Base-by-base conservation (phyloP, 2,113 vertebrate species). In the Tetraodon nigroviridis region DNA sequence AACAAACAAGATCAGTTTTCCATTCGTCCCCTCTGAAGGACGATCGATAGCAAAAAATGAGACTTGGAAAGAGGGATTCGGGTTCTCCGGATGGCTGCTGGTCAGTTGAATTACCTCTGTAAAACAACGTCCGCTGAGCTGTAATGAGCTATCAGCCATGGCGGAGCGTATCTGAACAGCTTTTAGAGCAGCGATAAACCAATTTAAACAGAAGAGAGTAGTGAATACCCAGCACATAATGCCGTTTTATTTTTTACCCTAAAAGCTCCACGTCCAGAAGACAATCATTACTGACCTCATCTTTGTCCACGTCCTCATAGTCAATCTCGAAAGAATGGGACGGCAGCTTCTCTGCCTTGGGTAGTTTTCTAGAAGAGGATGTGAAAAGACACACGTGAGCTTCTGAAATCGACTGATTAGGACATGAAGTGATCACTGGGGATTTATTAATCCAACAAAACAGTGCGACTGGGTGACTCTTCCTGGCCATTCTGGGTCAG, bases 311-410 rank as follows among this genome's bases (percentile, higher is more conserved):
- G 55, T 99, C 97, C 86, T 99, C 96, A 79, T 98, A 91, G 86
- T 99, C 97, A 2, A 98, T 92, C 91, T 99, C 97, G 84, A 99
- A 99, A 51, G 94, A 95, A 88, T 98, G 96, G 3, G 94, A 93
- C 12, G 92, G 94, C 72, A 99, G 86, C 84, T 98, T 99, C 81
- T 98, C 95, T 74, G 91, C 90, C 86, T 90, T 95, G 77, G 89
- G 92, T 71, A 93, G 89, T 87, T 90, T 92, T 84, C 97, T 98
- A 79, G 21, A 60, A 69, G 45, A 53, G 12, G 72, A 66, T 41
- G 29, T 45, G 21, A 47, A 32, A 41, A 51, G 14, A 61, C 37
- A 66, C 6, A 57, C 51, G 52, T 29, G 17, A 48, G 14, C 62
- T 49, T 18, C 58, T 59, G 22, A 49, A 62, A 59, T 45, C 63